Evolutionary conservation across 2,797 vertebrate genomes (phyloP), one percentile per base, ranked within the genome.

Genomic region (Dallia pectoralis): DNA sequence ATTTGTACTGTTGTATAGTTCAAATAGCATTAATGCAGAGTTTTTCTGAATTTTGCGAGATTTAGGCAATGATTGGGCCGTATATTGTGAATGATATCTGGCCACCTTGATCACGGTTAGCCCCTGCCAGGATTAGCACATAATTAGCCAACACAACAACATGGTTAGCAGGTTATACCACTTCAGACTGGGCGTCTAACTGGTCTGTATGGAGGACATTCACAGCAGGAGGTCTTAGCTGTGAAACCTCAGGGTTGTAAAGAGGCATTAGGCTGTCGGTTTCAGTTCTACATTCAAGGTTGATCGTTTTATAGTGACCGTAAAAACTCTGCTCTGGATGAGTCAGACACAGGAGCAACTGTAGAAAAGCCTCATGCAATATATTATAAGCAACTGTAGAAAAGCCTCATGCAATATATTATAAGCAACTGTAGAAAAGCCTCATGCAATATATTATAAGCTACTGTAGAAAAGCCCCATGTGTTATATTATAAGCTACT

Each of bases 171-270:
- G 49, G 16, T 16, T 61, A 15, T 1, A 1, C 32, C n/a, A 67
- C 4, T 11, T 14, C 11, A 4, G 9, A 36, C n/a, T 51, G 32
- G 64, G 22, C 64, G 64, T 61, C 22, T 15, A 22, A 75, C 86
- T 40, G 15, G 14, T n/a, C 7, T 48, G 18, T 59, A 27, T 62
- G 14, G 2, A 40, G 30, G 61, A 47, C 70, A 16, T 8, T 47
- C 56, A 30, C 56, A 29, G 56, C 56, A 36, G 56, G 56, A 61
- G 4, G 4, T 33, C 59, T 14, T 18, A 44, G 22, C 59, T 48
- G 70, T 62, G 32, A 71, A 71, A 71, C 59, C 25, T 61, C 70
- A 71, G 69, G 22, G 33, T 29, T 36, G 27, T 71, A 71, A 62
- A 71, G 25, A 25, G n/a, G 61, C 36, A 63, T 29, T 27, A 62